Evolutionary conservation across 1,140 invertebrate genomes (phyloP), one percentile per base, ranked within the genome.

Genomic region (Mesaphorura yosii): DNA sequence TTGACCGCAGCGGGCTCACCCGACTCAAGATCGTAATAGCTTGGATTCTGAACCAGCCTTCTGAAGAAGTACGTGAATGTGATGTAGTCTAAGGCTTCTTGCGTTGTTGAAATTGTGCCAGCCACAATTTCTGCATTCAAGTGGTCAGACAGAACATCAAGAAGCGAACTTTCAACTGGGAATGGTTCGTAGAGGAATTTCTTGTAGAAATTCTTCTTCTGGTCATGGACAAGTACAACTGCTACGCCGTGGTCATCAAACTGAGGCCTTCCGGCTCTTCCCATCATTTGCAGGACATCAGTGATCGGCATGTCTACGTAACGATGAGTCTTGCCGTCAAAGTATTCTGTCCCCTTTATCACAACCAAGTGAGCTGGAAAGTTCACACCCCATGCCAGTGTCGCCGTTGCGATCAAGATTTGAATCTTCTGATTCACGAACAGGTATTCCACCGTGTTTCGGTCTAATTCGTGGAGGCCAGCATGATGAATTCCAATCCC

Each of bases 251-350:
- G 83, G 64, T 86, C 84, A 70, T 98, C 96, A 68, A 85, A 98
- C 74, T 94, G 84, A 2, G 95, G 96, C 54, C 96, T 75, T 5
- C 95, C 95, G 53, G 95, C 95, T 55, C 95, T 75, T 3, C 95
- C 95, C 83, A 98, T 97, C 96, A 99, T 98, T 73, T 98, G 95
- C 23, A 99, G 73, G 1, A 98, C 84, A 76, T 95, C 93, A 1
- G 95, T 99, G 44, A 99, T 96, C 1, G 96, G 96, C 84, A 98
- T 98, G 64, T 99, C 95, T 2, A 98, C 89, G 70, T 99, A 99
- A 64, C 92, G 80, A 66, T 91, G 87, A 3, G 80, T 80, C 68
- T 98, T 97, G 7, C 92, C 94, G 72, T 99, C 95, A 69, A 84
- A 99, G 71, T 94, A 99, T 71, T 99, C 96, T 1, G 96, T 98